phyloP scores from a whole-genome alignment of 2,113 vertebrate species.

The Axis porcinus region DNA sequence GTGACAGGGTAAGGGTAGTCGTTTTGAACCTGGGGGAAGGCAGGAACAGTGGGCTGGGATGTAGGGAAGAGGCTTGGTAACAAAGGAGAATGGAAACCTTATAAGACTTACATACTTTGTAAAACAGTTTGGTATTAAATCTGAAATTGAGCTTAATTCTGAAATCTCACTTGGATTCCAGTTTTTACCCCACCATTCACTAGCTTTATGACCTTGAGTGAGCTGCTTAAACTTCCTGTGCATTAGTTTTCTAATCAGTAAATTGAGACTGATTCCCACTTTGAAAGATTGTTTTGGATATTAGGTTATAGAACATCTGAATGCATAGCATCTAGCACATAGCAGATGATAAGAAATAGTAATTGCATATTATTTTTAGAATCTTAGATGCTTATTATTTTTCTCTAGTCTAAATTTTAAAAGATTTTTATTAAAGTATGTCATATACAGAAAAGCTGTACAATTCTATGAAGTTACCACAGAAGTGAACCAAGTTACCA shows the following conservation, averaged over 20 bases:
- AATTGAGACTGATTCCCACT: background rate
- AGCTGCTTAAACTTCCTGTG: background rate
- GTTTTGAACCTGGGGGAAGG: background rate
- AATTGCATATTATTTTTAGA: conserved; percentile 6
- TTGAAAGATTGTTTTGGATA: background rate
- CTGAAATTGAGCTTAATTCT: background rate
- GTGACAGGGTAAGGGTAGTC: background rate
- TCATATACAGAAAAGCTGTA: background rate
- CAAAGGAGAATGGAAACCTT: background rate
- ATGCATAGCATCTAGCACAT: background rate
- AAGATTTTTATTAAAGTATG: background rate
- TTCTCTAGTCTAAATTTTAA: background rate
- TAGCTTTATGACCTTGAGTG: conserved; percentile 12
- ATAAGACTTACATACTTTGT: background rate
- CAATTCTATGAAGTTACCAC: background rate
- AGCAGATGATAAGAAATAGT: background rate
- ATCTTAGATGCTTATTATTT: background rate
- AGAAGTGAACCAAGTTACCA: background rate
- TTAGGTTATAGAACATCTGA: background rate
- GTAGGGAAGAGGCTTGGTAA: background rate
- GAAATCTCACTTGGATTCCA: background rate
- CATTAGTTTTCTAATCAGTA: background rate
- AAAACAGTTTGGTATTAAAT: background rate
- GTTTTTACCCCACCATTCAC: background rate
- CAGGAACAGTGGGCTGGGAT: background rate